A percentile compares a stretch with the other conserved stretches of the same genome.
phyloP scores from a whole-genome alignment of 2,888 invertebrate genomes.

The Pyrrhosoma nymphula region DNA sequence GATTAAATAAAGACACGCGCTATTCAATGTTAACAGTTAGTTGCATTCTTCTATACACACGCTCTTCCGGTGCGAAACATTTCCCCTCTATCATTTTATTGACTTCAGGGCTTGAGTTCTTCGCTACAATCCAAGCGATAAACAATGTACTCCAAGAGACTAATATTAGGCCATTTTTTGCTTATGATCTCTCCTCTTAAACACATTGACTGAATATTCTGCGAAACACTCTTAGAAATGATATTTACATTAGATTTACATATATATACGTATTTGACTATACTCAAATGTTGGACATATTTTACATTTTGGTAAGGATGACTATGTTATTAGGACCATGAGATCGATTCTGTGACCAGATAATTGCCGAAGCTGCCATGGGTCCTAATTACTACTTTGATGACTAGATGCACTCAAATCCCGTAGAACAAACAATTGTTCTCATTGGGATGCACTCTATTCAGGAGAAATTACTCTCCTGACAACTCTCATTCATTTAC shows the following conservation, averaged over 20 bases:
- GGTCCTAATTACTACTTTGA: conserved; percentile 49
- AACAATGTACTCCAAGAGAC: not conserved
- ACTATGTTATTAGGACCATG: conserved; percentile 55
- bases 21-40: not conserved
- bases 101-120: not conserved
- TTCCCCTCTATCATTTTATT: not conserved
- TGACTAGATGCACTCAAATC: conserved; percentile 60
- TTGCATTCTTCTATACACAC: not conserved
- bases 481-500: not conserved
- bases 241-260: not conserved
- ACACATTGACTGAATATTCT: not conserved
- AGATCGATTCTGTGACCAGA: conserved; percentile 40
- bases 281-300: not conserved
- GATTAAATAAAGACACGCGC: not conserved
- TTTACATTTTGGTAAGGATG: conserved; percentile 54
- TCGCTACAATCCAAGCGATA: not conserved
- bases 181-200: not conserved
- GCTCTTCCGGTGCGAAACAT: not conserved
- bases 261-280: not conserved
- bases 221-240: not conserved
- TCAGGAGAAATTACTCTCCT: not conserved
- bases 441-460: not conserved
- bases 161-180: not conserved
- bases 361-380: not conserved
- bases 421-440: not conserved